A percentile compares a stretch with the other conserved stretches of the same genome.
Evolutionary conservation across 2,113 vertebrate genomes (phyloP).

Genomic region (Drymodes brunneopygia): DNA sequence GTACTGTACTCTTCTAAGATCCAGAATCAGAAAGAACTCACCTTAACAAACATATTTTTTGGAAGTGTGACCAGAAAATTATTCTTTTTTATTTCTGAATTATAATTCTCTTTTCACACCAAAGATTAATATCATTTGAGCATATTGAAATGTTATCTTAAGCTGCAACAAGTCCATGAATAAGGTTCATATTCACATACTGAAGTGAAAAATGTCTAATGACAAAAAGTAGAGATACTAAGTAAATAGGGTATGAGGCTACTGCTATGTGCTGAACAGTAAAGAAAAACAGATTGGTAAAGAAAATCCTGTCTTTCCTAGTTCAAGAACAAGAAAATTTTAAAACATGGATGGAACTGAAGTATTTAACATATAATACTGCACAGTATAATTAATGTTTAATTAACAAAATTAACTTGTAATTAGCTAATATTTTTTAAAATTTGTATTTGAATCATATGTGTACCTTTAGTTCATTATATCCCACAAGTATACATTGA

Average conservation of each 20-base stretch:
- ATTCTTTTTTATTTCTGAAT: background rate
- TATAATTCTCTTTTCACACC: background rate
- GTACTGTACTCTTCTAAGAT: background rate
- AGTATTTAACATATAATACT: background rate
- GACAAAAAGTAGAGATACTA: background rate
- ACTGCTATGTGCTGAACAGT: background rate
- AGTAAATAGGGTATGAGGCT: background rate
- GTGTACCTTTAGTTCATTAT: background rate
- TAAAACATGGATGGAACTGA: background rate
- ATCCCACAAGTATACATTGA: background rate
- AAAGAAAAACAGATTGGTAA: background rate
- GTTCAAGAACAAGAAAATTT: background rate
- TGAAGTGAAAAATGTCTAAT: background rate
- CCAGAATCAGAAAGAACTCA: background rate
- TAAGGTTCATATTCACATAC: background rate
- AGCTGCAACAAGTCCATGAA: background rate
- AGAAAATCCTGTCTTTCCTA: background rate
- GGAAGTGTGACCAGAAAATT: background rate
- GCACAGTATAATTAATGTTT: background rate
- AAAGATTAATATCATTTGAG: background rate
- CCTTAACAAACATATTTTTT: background rate
- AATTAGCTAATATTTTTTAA: background rate
- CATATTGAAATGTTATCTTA: background rate
- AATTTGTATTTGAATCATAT: background rate
- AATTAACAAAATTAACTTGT: background rate